Conservation (phyloP, 2,888 invertebrate genomes). For the Zygothrica quintamaculata region DNA sequence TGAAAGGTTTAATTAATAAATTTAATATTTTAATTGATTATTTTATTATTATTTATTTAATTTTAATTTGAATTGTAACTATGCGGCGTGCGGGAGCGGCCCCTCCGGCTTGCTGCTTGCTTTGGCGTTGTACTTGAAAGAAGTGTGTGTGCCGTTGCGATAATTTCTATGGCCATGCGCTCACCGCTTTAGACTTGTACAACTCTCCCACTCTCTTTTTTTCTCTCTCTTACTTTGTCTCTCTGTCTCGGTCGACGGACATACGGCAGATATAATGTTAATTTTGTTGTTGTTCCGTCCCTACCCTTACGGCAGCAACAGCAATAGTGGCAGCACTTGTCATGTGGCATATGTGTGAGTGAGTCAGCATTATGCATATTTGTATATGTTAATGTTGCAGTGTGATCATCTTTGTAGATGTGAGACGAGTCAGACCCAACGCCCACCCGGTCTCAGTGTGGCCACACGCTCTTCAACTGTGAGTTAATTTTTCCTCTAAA, state of each 20-base stretch:
- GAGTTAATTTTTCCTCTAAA: slow-evolving; percentile 42
- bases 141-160: slow-evolving; percentile 58
- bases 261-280: slow-evolving; percentile 22
- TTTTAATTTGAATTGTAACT: slow-evolving; percentile 31
- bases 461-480: slow-evolving; percentile 7
- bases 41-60: slow-evolving; percentile 31
- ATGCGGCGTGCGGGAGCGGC: slow-evolving; percentile 56
- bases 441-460: slow-evolving; percentile 42
- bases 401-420: slow-evolving; percentile 24
- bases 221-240: slow-evolving; percentile 4
- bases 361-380: slow-evolving; percentile 54
- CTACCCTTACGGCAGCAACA: slow-evolving; percentile 28
- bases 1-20: slow-evolving; percentile 25
- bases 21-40: slow-evolving; percentile 37
- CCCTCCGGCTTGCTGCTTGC: slow-evolving; percentile 65
- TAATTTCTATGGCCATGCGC: slow-evolving; percentile 67
- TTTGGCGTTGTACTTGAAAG: slow-evolving; percentile 76
- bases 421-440: slow-evolving; percentile 36
- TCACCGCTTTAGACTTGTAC: slow-evolving; percentile 30
- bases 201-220: slow-evolving; percentile 6
- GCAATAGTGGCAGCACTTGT: too few species aligned
- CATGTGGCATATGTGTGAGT: slow-evolving; percentile 62
- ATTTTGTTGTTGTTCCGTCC: slow-evolving; percentile 43
- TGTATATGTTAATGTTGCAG: slow-evolving; percentile 39
- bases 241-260: slow-evolving; percentile 5